Evolutionary conservation across 2,113 vertebrate genomes (phyloP).

Genomic region (Lampris megalopsis): DNA sequence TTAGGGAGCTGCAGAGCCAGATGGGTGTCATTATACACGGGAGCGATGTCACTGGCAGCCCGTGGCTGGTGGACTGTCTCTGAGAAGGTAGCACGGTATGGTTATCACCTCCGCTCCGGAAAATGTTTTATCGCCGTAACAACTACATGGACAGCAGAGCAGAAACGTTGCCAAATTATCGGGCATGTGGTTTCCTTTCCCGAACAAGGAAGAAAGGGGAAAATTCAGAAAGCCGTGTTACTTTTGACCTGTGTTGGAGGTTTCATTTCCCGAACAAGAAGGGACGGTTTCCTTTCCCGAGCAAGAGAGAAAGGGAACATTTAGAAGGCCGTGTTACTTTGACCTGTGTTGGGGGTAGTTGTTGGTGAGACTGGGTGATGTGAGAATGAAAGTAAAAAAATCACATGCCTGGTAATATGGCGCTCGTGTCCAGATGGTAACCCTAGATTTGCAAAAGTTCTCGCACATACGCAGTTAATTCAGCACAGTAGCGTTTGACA

Average conservation of each 20-base stretch:
- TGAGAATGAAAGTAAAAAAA: not conserved
- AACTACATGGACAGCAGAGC: constrained; percentile 6
- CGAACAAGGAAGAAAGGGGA: too few species aligned
- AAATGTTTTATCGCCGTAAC: constrained; percentile 11
- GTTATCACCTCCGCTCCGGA: constrained; percentile 11
- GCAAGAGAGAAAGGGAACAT: too few species aligned
- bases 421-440: too few species aligned
- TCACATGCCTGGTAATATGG: constrained; percentile 17
- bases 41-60: constrained; percentile 50
- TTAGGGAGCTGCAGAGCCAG: constrained; percentile 48
- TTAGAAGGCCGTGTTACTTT: constrained; percentile 1
- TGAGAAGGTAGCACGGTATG: constrained; percentile 18
- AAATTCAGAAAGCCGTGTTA: not conserved
- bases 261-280: too few species aligned
- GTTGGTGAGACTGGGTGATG: not conserved
- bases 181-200: not conserved
- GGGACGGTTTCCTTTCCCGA: too few species aligned
- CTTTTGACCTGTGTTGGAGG: not conserved
- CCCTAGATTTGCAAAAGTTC: too few species aligned
- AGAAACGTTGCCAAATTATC: constrained; percentile 12
- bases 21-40: constrained; percentile 67
- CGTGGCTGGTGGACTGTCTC: constrained; percentile 9
- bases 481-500: too few species aligned
- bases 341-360: not conserved
- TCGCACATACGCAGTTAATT: too few species aligned